These are phyloP conservation scores for Zootermopsis nevadensis DNA, from an alignment of 2,888 invertebrate species.

Conservation along the genomic window DNA sequence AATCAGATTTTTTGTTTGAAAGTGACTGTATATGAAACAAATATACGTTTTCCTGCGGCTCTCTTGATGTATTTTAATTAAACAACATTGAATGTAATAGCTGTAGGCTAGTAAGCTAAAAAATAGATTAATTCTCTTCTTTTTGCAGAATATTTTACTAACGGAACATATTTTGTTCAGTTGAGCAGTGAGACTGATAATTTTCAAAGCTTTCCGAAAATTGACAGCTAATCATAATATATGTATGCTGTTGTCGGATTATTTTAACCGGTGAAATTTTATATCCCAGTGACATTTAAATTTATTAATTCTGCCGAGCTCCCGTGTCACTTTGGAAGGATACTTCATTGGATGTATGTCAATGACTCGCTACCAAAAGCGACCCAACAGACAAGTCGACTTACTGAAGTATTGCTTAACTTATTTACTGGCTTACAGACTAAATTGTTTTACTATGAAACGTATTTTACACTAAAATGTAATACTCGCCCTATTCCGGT, in stretches of 20 bases:
- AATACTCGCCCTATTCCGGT: no score
- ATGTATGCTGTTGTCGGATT: slow-evolving; percentile 11
- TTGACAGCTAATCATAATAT: slow-evolving; percentile 33
- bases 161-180: slow-evolving; percentile 1
- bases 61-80: slow-evolving; percentile 34
- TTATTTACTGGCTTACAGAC: no score
- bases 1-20: neutral
- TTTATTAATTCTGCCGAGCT: neutral
- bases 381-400: no score
- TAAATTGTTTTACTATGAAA: no score
- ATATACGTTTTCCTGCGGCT: slow-evolving; percentile 13
- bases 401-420: no score
- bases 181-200: slow-evolving; percentile 1
- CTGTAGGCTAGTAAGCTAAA: slow-evolving; percentile 17
- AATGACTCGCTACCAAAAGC: no score
- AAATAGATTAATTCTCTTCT: slow-evolving; percentile 22
- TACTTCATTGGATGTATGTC: no score
- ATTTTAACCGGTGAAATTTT: slow-evolving; percentile 25
- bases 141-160: slow-evolving; percentile 17
- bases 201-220: neutral
- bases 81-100: slow-evolving; percentile 36
- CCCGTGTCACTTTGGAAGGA: no score
- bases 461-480: no score
- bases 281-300: slow-evolving; percentile 8
- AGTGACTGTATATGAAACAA: slow-evolving; percentile 15